These are phyloP conservation scores for Galerucella nymphaeae DNA, from an alignment of 2,888 invertebrate species.

Conservation along the genomic window DNA sequence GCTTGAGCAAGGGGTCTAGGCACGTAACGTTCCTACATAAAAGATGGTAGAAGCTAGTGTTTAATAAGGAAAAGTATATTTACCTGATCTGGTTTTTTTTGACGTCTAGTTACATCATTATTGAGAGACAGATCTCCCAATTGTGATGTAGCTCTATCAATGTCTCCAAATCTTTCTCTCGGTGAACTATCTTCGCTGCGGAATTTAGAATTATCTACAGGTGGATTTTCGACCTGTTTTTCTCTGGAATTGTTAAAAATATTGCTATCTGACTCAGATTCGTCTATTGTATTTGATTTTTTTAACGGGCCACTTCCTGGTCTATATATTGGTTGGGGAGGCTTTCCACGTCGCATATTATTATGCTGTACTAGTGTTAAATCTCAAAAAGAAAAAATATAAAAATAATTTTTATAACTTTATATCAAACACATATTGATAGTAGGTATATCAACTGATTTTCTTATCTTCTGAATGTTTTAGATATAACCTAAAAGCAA, in stretches of 20 bases:
- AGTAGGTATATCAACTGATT: neutral
- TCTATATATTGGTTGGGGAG: conserved; percentile 77
- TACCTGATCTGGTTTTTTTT: conserved; percentile 68
- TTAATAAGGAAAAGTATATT: neutral
- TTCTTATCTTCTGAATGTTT: neutral
- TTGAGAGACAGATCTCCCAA: conserved; percentile 49
- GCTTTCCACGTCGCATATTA: conserved; percentile 71
- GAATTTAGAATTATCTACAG: conserved; percentile 48
- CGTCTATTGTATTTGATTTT: conserved; percentile 73
- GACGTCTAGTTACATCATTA: conserved; percentile 42
- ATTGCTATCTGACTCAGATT: conserved; percentile 66
- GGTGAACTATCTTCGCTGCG: conserved; percentile 55
- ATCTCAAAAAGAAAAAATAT: conserved; percentile 40
- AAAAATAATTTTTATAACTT: conserved; percentile 13
- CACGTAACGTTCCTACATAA: conserved; percentile 63
- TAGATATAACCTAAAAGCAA: neutral
- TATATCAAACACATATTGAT: neutral
- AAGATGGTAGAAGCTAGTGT: neutral
- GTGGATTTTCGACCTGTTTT: conserved; percentile 46
- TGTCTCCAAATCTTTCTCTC: conserved; percentile 54
- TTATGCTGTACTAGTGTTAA: conserved; percentile 46
- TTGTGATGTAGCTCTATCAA: conserved; percentile 50
- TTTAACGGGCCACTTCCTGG: conserved; percentile 82
- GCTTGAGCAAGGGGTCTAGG: conserved; percentile 58
- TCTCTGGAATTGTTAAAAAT: conserved; percentile 53